Evolutionary conservation across 1,140 invertebrate species (phyloP), one percentile per base, ranked within the genome.

Genomic region (Pissodes strobi): DNA sequence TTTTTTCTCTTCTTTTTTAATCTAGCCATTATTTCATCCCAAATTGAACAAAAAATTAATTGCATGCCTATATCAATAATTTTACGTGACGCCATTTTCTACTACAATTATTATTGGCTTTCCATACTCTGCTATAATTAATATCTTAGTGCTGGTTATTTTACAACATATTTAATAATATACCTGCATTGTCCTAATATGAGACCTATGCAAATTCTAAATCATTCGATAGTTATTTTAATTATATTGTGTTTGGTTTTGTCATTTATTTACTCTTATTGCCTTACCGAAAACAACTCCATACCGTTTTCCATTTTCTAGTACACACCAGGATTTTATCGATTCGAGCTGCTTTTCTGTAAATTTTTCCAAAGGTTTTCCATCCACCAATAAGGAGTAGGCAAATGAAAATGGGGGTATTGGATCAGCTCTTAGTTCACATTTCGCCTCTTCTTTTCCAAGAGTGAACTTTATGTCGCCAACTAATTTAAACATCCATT

Each of bases 401-500:
- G 87, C 83, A 76, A 94, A 95, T 21, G 87, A 84, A 72, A 95
- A 93, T 13, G 89, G 87, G 21, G 87, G 88, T 23, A 87, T 80
- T 1, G 92, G 90, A 73, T 93, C 90, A 1, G 95, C 88, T 30
- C 77, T 76, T 48, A 91, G 83, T 18, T 74, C 72, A 51, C 76
- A 79, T 62, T 73, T 73, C 2, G 72, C 67, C 38, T 71, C 60
- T 45, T 75, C 70, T 53, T 79, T 74, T 13, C 83, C 83, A 2
- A 85, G 72, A 15, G 76, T 72, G 64, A 85, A 85, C 13, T 79
- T 76, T 72, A 85, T 83, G 63, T 84, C 83, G 3, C 92, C 92
- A 0, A 95, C 92, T 39, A 95, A 74, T 75, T 90, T 91, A 74
- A 95, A 95, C 90, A 95, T 92, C 90, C 90, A 95, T 48, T 94